These are phyloP conservation scores for Ivindomyrus marchei DNA, from an alignment of 2,113 vertebrate species.

Conservation along the genomic window DNA sequence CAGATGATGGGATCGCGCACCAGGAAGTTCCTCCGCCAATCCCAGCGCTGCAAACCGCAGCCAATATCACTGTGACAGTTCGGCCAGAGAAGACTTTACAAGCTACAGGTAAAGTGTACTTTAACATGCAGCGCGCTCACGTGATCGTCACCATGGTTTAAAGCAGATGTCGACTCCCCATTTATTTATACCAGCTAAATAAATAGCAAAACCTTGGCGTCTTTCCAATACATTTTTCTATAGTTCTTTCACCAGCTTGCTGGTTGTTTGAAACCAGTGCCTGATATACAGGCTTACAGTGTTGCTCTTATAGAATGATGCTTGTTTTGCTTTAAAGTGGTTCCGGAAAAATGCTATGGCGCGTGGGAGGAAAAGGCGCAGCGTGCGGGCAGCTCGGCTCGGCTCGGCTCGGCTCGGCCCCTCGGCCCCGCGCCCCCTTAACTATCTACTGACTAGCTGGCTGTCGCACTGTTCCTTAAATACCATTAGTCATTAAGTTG, in stretches of 20 bases:
- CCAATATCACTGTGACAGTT: neutral
- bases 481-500: neutral
- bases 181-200: neutral
- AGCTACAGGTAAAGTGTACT: neutral
- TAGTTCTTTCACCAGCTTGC: neutral
- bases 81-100: neutral
- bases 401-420: no score
- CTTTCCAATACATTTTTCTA: neutral
- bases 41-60: neutral
- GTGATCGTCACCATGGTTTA: neutral
- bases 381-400: neutral
- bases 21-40: conserved; percentile 38
- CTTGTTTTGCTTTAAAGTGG: neutral
- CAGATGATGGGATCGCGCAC: conserved; percentile 14
- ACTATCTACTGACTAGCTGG: neutral
- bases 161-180: neutral
- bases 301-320: neutral
- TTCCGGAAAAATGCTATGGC: neutral
- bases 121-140: neutral
- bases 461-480: neutral
- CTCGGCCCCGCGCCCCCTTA: neutral
- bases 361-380: neutral
- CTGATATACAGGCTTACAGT: neutral
- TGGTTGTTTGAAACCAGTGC: neutral
- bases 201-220: neutral